Evolutionary conservation across 2,888 invertebrate species (phyloP).

Genomic region (Diabrotica balteata): DNA sequence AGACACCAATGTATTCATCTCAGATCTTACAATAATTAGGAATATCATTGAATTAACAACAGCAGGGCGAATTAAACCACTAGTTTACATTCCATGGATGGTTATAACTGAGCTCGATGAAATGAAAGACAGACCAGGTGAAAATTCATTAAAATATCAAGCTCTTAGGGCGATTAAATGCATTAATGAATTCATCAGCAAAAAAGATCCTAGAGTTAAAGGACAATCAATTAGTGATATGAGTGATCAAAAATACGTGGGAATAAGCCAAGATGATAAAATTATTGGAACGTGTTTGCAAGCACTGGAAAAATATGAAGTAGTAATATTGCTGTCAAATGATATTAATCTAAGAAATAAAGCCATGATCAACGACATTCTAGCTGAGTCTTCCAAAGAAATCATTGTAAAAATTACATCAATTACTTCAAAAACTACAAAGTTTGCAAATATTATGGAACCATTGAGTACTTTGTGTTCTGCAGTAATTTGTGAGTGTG

Average conservation of each 20-base stretch:
- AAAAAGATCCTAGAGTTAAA: slow-evolving; percentile 48
- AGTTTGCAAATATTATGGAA: slow-evolving; percentile 43
- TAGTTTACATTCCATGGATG: slow-evolving; percentile 67
- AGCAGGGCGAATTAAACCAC: slow-evolving; percentile 51
- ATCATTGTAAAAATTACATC: slow-evolving; percentile 43
- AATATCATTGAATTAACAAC: slow-evolving; percentile 49
- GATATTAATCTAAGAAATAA: slow-evolving; percentile 69
- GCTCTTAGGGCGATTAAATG: slow-evolving; percentile 60
- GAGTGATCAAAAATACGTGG: slow-evolving; percentile 64
- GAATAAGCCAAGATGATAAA: slow-evolving; percentile 66
- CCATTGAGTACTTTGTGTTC: slow-evolving; percentile 48
- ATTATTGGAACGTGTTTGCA: slow-evolving; percentile 68
- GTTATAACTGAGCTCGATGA: slow-evolving; percentile 68
- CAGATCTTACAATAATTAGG: slow-evolving; percentile 57
- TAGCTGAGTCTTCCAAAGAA: slow-evolving; percentile 47
- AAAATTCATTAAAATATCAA: slow-evolving; percentile 27
- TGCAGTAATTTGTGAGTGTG: slow-evolving; percentile 62
- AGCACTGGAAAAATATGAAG: slow-evolving; percentile 62
- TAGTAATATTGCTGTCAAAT: slow-evolving; percentile 66
- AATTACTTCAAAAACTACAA: slow-evolving; percentile 28
- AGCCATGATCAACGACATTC: slow-evolving; percentile 63
- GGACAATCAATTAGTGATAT: slow-evolving; percentile 66
- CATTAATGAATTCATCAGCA: slow-evolving; percentile 62
- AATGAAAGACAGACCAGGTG: slow-evolving; percentile 58
- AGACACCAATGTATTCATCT: slow-evolving; percentile 64